Percentiles rank a stretch among this genome's conserved stretches.
Conservation (phyloP, 2,113 vertebrate species). For the Gasterosteus nipponicus region DNA sequence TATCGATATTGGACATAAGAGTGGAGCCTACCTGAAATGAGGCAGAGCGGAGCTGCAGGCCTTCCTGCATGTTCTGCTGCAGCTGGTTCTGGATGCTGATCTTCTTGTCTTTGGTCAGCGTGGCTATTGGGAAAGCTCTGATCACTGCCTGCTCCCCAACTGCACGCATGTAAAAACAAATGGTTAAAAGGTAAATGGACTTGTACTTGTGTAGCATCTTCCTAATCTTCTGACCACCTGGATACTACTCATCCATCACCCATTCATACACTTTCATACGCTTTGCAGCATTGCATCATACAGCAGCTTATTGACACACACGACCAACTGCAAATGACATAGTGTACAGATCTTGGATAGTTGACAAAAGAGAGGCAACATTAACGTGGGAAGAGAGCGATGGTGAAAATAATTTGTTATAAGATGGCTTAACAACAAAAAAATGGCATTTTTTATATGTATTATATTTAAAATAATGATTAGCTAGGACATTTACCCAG, state of each 20-base stretch:
- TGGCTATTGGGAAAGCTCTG: slow-evolving; percentile 93
- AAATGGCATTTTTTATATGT: neutral
- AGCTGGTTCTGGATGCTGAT: slow-evolving; percentile 95
- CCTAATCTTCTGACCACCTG: neutral
- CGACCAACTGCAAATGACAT: neutral
- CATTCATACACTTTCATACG: no score
- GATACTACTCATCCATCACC: neutral
- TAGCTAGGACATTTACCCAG: slow-evolving; percentile 80
- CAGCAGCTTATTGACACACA: neutral
- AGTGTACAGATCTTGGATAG: no score
- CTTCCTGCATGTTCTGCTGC: slow-evolving; percentile 96
- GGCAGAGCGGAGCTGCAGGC: slow-evolving; percentile 93
- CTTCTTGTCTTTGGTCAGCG: slow-evolving; percentile 96
- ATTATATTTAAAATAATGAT: neutral
- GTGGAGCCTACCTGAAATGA: slow-evolving; percentile 89
- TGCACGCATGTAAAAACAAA: slow-evolving; percentile 66
- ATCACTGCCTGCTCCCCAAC: slow-evolving; percentile 95
- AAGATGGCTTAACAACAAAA: neutral
- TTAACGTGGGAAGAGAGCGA: no score
- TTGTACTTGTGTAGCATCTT: neutral
- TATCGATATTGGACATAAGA: neutral
- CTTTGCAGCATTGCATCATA: no score
- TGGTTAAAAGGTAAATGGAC: neutral
- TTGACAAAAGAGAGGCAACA: no score
- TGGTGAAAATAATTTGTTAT: neutral